Base-by-base conservation (phyloP, 2,888 invertebrate species). In the Eustalomyia histrio region DNA sequence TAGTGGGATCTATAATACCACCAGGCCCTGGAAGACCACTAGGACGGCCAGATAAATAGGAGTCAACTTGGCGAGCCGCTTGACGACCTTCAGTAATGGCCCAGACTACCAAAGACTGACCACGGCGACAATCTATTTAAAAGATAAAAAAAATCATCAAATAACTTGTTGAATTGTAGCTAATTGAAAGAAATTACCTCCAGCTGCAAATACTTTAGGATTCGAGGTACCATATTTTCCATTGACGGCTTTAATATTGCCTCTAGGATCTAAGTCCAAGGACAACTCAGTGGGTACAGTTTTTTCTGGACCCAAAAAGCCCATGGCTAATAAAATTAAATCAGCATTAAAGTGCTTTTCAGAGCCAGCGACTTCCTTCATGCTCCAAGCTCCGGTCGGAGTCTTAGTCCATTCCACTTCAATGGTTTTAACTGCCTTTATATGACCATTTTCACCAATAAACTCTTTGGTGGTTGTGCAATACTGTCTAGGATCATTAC, bases 81-180 rank as follows among this genome's bases (percentile, higher is more conserved):
- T 98, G 99, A n/a, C 99, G 93, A 1, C 99, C 99, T 90, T 99
- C 99, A 0, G 97, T 93, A 83, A 99, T 99, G 18, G 99, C 99
- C 97, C 99, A 99, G 9, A 99, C 99, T 5, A 99, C 98, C 75
- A 99, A 92, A 0, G 99, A 99, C 89, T 99, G 99, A n/a, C 99
- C 99, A 85, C 99, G 94, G 43, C 98, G 95, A 90, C 99, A 99
- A 92, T 99, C 99, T 97, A 89, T 0, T 81, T 6, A 29, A 7
- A 29, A 7, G 7, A 29, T 6, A 6, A 57, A 29, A 57, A 47
- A 24, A 9, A 17, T 21, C 16, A 61, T 35, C 21, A 65, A 14
- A 73, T 3, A 16, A 7, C 6, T 52, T 47, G 52, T 12, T 35
- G n/a, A 10, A 58, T 24, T 7, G 21, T 21, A 17, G 7, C 8